Evolutionary conservation across 1,140 invertebrate genomes (phyloP).

Genomic region (Melipona quadrifasciata): DNA sequence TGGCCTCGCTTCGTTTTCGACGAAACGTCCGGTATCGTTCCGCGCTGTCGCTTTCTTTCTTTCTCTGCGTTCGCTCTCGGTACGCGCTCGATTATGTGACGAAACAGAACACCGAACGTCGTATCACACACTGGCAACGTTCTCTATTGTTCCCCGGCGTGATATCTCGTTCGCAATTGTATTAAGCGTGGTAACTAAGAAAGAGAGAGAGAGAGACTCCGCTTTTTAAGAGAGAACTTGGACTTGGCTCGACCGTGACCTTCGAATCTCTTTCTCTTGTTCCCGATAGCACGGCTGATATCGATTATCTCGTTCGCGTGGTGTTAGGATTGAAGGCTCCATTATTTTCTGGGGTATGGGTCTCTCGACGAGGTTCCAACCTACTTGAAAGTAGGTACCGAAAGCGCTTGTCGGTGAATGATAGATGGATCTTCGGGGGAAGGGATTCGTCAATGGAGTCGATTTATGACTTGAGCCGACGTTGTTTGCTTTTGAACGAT

Average conservation of each 20-base stretch:
- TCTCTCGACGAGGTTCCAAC: conserved; percentile 2
- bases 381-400: conserved; percentile 7
- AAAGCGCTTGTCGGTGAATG: background rate
- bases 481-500: background rate
- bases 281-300: conserved; percentile 38
- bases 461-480: background rate
- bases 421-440: background rate
- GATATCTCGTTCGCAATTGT: conserved; percentile 56
- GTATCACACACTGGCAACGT: conserved; percentile 43
- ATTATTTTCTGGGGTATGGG: conserved; percentile 35
- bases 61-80: conserved; percentile 2
- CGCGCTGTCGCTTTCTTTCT: too few species aligned
- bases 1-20: conserved; percentile 63
- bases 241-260: conserved; percentile 33
- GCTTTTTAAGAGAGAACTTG: conserved; percentile 12
- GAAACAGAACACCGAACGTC: conserved; percentile 51
- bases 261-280: conserved; percentile 7
- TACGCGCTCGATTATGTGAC: conserved; percentile 42
- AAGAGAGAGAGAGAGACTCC: background rate
- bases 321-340: conserved; percentile 38
- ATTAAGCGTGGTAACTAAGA: conserved; percentile 49
- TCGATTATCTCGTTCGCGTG: conserved; percentile 52
- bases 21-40: conserved; percentile 64
- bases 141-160: conserved; percentile 54
- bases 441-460: background rate